These are phyloP conservation scores for Drosophila ananassae DNA, from an alignment of 1,140 invertebrate species.

Conservation along the genomic window DNA sequence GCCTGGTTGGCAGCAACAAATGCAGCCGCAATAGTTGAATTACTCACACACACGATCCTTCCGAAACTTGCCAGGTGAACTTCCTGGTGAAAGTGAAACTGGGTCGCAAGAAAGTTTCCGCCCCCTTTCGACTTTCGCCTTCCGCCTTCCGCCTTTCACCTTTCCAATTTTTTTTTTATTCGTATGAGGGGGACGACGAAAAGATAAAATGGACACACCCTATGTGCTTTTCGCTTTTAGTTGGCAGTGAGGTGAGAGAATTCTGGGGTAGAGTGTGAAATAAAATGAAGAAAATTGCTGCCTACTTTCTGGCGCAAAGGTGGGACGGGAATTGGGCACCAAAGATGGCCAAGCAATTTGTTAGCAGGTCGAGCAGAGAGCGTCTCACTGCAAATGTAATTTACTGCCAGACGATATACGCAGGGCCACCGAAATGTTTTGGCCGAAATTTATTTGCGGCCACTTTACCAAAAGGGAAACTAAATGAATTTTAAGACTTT, in stretches of 20 bases:
- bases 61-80: slow-evolving; percentile 40
- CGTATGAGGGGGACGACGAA: slow-evolving; percentile 6
- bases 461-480: slow-evolving; percentile 30
- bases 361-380: slow-evolving; percentile 39
- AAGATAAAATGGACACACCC: slow-evolving; percentile 49
- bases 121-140: background rate
- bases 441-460: slow-evolving; percentile 37
- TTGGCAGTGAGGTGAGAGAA: background rate
- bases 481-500: slow-evolving; percentile 33
- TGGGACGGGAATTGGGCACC: slow-evolving; percentile 15
- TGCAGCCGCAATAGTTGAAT: slow-evolving; percentile 61
- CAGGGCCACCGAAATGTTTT: slow-evolving; percentile 31
- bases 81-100: slow-evolving; percentile 49
- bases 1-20: slow-evolving; percentile 36
- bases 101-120: slow-evolving; percentile 45
- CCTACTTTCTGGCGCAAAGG: slow-evolving; percentile 34
- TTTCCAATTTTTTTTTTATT: slow-evolving; percentile 14
- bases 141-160: background rate
- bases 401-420: slow-evolving; percentile 45
- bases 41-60: slow-evolving; percentile 37
- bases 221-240: slow-evolving; percentile 45
- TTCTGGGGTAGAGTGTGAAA: slow-evolving; percentile 25
- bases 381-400: slow-evolving; percentile 50
- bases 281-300: slow-evolving; percentile 52
- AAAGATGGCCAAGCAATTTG: slow-evolving; percentile 50